phyloP scores from a whole-genome alignment of 2,888 invertebrate genomes.

The Nesidiocoris tenuis region DNA sequence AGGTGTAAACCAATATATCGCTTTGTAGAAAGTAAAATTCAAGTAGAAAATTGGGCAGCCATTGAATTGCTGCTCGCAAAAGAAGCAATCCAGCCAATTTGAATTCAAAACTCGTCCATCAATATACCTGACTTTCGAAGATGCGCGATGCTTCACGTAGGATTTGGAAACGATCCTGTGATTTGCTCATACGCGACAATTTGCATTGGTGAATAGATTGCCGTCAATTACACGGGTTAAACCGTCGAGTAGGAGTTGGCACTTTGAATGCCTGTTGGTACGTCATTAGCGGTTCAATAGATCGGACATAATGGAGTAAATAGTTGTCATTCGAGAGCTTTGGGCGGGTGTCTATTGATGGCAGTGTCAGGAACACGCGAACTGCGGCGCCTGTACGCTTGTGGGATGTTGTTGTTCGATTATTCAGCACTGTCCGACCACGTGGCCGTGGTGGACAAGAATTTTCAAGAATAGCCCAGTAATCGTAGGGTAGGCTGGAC shows the following conservation, averaged over 20 bases:
- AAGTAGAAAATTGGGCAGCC: no score
- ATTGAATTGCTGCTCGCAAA: no score
- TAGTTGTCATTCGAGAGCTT: slow-evolving; percentile 22
- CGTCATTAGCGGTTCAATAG: slow-evolving; percentile 37
- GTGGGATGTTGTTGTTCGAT: neutral
- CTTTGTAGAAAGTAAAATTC: no score
- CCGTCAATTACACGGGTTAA: slow-evolving; percentile 21
- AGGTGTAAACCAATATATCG: no score
- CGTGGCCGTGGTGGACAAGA: no score
- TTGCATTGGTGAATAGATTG: slow-evolving; percentile 3
- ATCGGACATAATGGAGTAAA: slow-evolving; percentile 30
- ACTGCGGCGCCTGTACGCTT: neutral
- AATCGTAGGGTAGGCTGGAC: no score
- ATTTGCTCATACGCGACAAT: neutral
- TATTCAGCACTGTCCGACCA: neutral
- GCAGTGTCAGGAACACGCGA: neutral
- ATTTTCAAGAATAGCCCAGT: no score
- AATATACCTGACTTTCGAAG: no score
- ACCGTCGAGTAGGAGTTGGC: slow-evolving; percentile 2
- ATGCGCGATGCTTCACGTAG: no score
- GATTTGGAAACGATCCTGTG: no score
- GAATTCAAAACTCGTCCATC: no score
- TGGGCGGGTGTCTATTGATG: slow-evolving; percentile 6
- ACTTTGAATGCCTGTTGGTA: slow-evolving; percentile 14
- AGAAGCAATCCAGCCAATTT: no score